These are phyloP conservation scores for Maconellicoccus hirsutus DNA, from an alignment of 1,140 invertebrate species.

Conservation along the genomic window DNA sequence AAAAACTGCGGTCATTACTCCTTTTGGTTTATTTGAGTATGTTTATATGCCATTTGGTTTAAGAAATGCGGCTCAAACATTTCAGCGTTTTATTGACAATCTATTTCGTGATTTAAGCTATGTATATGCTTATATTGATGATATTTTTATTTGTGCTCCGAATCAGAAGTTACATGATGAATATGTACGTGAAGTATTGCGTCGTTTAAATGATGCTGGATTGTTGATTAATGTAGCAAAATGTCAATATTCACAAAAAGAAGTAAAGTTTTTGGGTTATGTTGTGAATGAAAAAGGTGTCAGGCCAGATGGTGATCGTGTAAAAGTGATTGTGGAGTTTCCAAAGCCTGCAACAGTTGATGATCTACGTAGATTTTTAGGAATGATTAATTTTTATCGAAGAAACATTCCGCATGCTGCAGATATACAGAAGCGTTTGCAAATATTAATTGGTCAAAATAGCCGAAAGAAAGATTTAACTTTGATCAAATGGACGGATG, in stretches of 20 bases:
- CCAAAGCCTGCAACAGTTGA: conserved; percentile 29
- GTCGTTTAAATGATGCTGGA: conserved; percentile 30
- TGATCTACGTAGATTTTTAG: conserved; percentile 32
- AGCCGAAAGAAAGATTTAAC: conserved; percentile 28
- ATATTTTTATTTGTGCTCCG: conserved; percentile 33
- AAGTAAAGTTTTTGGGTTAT: conserved; percentile 33
- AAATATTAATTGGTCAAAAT: conserved; percentile 24
- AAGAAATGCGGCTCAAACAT: conserved; percentile 35
- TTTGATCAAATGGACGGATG: conserved; percentile 20
- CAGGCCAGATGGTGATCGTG: conserved; percentile 27
- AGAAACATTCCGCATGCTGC: conserved; percentile 31
- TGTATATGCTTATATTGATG: conserved; percentile 33
- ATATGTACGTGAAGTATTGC: conserved; percentile 28
- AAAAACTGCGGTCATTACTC: conserved; percentile 33
- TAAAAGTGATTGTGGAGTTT: conserved; percentile 30
- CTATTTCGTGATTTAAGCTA: conserved; percentile 34
- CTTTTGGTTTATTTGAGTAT: conserved; percentile 24
- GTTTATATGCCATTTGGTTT: conserved; percentile 35
- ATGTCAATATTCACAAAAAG: conserved; percentile 32
- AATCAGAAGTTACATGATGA: conserved; percentile 29
- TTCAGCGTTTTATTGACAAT: conserved; percentile 40
- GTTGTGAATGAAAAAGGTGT: conserved; percentile 30
- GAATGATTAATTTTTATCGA: conserved; percentile 34
- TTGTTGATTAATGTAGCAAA: conserved; percentile 30
- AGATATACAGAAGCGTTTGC: conserved; percentile 24